Base-by-base conservation (phyloP, 2,797 vertebrate species). In the Eremophila alpestris region DNA sequence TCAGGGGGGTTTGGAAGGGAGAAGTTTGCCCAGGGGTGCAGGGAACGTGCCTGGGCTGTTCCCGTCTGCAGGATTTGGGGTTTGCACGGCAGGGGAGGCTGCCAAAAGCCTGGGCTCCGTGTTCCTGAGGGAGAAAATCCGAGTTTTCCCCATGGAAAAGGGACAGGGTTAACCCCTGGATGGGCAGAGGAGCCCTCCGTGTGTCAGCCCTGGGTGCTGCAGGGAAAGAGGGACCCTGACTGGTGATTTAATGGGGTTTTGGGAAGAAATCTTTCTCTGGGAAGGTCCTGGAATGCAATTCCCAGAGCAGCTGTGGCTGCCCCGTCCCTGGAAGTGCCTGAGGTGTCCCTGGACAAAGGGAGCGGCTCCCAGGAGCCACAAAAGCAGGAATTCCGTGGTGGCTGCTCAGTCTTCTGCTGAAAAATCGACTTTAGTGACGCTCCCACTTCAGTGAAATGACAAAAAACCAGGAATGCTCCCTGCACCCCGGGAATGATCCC, bases 91-190 rank as follows among this genome's bases (percentile, higher is more conserved):
- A 45, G 46, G 88, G 32, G 58, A 69, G 83, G 46, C 16, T 54
- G 69, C 83, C 90, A 51, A 36, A 64, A 67, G 4, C 0, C 2
- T 4, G 23, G 9, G 5, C 15, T 73, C 21, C 5, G 11, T 29
- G 2, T 40, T 87, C 45, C 36, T 40, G 9, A 10, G 45, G 60
- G 74, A 34, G 60, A 40, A 78, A 71, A 62, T 21, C 3, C 0
- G 16, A 40, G 32, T 21, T 1, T 48, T 10, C 15, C 4, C 34
- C 19, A 0, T 1, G 18, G 43, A 20, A 45, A 45, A 45, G 43
- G 43, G 43, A 19, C 43, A 45, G 43, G 43, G 10, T 45, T 15
- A 18, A 69, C 18, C 19, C 65, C 26, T 3, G 10, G 40, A 8
- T 11, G 56, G 58, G 46, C 11, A 41, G 75, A 69, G 68, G 19